Base-by-base conservation (phyloP, 2,888 invertebrate species). In the Heteromurus nitidus region DNA sequence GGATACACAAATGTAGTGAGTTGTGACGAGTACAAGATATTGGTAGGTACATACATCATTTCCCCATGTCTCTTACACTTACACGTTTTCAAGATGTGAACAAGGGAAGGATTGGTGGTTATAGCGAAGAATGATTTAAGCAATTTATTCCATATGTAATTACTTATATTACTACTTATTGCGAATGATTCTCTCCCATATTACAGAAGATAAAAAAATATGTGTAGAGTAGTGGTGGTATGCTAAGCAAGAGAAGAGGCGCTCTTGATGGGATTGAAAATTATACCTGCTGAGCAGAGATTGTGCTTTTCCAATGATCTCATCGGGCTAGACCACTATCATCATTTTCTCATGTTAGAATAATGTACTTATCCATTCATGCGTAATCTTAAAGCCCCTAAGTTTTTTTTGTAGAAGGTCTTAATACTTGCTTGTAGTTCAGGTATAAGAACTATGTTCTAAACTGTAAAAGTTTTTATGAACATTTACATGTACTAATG, bases 121-220 rank as follows among this genome's bases (percentile, higher is more conserved):
- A 79, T 70, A 70, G 55, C 18, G 50, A 42, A 79, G 72, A 55
- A 50, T 64, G 64, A 65, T 64, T 64, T 79, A 64, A 55, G 79
- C 79, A 79, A 79, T 79, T 79, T 79, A 72, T 72, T 79, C 55
- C 58, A 36, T 16, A 36, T 72, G 31, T 65, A 79, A 72, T 68
- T 55, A 69, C 70, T 70, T 70, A n/a, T n/a, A 79, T 70, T 62
- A 69, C 77, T 69, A 60, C 47, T 47, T 47, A n/a, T n/a, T n/a
- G n/a, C 42, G 31, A 24, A 31, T 28, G 31, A 53, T 7, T 16
- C 11, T 47, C 7, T 47, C 47, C 36, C n/a, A n/a, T n/a, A n/a
- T 13, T 24, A 58, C 58, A 58, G 3, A 30, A 28, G 18, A 36
- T n/a, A n/a, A n/a, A n/a, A n/a, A n/a, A 3, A 31, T 64, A 64